These are phyloP conservation scores for Cantharis flavilabris DNA, from an alignment of 2,888 invertebrate genomes.

Conservation along the genomic window DNA sequence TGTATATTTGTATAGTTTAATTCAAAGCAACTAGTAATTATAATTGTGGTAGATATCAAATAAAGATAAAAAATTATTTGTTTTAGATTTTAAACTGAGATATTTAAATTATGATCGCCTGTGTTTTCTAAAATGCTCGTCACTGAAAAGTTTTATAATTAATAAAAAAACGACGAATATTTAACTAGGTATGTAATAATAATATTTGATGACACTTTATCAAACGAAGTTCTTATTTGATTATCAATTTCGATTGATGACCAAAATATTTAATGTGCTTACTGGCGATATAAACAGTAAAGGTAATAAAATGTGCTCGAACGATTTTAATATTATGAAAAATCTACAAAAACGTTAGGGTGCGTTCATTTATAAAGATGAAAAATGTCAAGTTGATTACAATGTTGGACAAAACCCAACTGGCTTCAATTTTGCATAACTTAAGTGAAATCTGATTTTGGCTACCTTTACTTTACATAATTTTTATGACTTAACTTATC, in stretches of 20 bases:
- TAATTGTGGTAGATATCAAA: too few relatives aligned
- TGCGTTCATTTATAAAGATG: constrained; percentile 8
- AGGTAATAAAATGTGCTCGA: not conserved
- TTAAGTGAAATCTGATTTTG: constrained; percentile 2
- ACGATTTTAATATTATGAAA: not conserved
- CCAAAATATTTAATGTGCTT: not conserved
- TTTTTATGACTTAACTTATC: not conserved
- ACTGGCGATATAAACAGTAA: not conserved
- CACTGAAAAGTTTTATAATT: not conserved
- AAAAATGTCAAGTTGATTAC: constrained; percentile 15
- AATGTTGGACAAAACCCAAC: constrained; percentile 16
- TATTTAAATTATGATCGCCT: not conserved
- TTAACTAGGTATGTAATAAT: not conserved
- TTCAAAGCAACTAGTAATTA: too few relatives aligned
- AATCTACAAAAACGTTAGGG: not conserved
- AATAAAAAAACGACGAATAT: not conserved
- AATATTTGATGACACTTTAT: not conserved
- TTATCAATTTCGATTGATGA: not conserved
- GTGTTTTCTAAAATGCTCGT: not conserved
- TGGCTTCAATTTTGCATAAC: constrained; percentile 6
- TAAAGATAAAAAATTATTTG: not conserved
- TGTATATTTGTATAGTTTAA: too few relatives aligned
- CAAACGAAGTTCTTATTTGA: not conserved
- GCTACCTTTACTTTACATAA: not conserved
- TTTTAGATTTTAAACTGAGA: not conserved